Evolutionary conservation across 2,113 vertebrate species (phyloP).

Genomic region (Apeltes quadracus): DNA sequence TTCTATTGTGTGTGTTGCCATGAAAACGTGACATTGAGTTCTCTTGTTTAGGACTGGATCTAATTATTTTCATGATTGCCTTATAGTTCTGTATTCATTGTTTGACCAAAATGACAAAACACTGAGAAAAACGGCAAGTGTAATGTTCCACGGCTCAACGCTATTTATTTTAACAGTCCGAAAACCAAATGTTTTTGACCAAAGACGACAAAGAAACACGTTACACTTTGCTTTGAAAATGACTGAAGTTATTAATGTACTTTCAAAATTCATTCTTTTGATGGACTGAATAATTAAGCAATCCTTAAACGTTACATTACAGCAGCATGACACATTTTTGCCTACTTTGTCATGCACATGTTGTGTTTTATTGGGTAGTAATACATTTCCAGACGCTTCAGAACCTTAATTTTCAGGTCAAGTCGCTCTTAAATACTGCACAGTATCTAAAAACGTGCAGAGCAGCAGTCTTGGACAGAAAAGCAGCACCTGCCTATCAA

Average conservation of each 20-base stretch:
- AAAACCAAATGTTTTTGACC: not conserved
- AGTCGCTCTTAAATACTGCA: not conserved
- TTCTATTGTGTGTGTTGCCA: not conserved
- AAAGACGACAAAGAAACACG: not conserved
- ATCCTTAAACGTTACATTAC: slow-evolving; percentile 1
- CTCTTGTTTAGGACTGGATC: not conserved
- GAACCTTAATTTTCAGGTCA: not conserved
- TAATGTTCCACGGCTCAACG: not conserved
- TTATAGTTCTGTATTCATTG: not conserved
- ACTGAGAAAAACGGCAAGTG: not conserved
- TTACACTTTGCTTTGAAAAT: not conserved
- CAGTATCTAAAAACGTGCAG: slow-evolving; percentile 8
- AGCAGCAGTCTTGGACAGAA: not conserved
- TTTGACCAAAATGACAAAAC: not conserved
- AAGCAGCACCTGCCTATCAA: slow-evolving; percentile 29
- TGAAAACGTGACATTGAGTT: not conserved
- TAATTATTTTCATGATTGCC: not conserved
- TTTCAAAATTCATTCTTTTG: not conserved
- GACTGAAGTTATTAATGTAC: not conserved
- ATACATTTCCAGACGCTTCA: slow-evolving; percentile 11
- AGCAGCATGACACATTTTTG: not conserved
- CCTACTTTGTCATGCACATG: not conserved
- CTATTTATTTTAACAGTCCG: not conserved
- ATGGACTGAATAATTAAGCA: not conserved
- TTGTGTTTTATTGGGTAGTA: not conserved